Evolutionary conservation across 2,888 invertebrate species (phyloP), one percentile per base, ranked within the genome.

Genomic region (Tenthredo notha): DNA sequence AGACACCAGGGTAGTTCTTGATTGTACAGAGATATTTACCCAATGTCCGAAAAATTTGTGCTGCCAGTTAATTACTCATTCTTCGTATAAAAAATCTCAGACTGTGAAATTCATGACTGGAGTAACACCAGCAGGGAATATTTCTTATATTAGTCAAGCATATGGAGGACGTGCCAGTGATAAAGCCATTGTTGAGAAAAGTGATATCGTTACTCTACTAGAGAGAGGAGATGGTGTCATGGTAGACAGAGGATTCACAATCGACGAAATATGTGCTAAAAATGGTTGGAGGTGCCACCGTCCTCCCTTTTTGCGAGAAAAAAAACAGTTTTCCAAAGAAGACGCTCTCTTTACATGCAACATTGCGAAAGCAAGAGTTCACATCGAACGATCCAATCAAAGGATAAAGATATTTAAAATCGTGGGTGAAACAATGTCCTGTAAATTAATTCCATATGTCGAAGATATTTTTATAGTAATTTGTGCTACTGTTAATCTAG

Each of bases 141-240:
- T 88, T 21, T 85, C 85, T 25, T 87, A 80, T 85, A 61, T 88
- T 15, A 87, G 86, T 84, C 72, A 80, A 75, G 82, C 78, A 2
- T 88, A 87, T 85, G 88, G 87, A 15, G 88, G 88, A 18, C 74
- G 87, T 54, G 85, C 86, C n/a, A 85, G 87, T 29, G 88, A 88
- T 70, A 87, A 87, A 72, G 58, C 43, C 47, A 88, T 88, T 40
- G 85, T 86, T 74, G 84, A 85, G 61, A 50, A 86, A 70, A 75
- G 74, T 50, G 47, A 54, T 15, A 21, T 85, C 25, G 25, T 78
- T n/a, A 85, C 83, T 25, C n/a, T 74, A 33, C 50, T 85, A 37
- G 74, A 85, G 25, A 47, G 58, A 40, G 18, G n/a, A 65, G 87
- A 88, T 87, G 86, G 84, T 33, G 61, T 88, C 4, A 87, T 88